Conservation (phyloP, 2,797 vertebrate species). For the Sebastes alutus region DNA sequence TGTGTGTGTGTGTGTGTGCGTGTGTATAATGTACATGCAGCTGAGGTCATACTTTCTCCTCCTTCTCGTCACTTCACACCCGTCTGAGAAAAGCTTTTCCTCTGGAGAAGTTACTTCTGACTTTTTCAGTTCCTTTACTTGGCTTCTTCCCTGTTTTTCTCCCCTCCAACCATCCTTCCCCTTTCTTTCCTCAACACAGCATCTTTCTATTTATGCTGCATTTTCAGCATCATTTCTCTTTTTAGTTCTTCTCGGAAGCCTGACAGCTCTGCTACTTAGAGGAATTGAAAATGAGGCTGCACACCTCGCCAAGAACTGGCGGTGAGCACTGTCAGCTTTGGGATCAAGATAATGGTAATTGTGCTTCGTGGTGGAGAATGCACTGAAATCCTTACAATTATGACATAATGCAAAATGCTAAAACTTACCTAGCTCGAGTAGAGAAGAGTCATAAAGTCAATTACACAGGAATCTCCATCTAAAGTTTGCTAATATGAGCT, state of each 20-base stretch:
- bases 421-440: fast-evolving
- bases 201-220: background rate
- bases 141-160: background rate
- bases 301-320: background rate
- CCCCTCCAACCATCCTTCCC: background rate
- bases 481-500: background rate
- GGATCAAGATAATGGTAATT: background rate
- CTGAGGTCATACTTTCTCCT: background rate
- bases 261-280: background rate
- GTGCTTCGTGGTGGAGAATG: background rate
- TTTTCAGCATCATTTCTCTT: background rate
- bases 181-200: background rate
- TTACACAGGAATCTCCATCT: background rate
- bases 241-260: background rate
- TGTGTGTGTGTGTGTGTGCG: background rate
- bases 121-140: background rate
- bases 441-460: background rate
- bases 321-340: background rate
- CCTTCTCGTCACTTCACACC: background rate
- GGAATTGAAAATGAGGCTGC: background rate
- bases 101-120: background rate
- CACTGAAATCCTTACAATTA: background rate
- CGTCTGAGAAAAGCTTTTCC: background rate
- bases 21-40: background rate
- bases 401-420: background rate